Percentiles rank a stretch among this genome's conserved stretches.
phyloP scores from a whole-genome alignment of 2,888 invertebrate species.

The Mimachlamys varia region DNA sequence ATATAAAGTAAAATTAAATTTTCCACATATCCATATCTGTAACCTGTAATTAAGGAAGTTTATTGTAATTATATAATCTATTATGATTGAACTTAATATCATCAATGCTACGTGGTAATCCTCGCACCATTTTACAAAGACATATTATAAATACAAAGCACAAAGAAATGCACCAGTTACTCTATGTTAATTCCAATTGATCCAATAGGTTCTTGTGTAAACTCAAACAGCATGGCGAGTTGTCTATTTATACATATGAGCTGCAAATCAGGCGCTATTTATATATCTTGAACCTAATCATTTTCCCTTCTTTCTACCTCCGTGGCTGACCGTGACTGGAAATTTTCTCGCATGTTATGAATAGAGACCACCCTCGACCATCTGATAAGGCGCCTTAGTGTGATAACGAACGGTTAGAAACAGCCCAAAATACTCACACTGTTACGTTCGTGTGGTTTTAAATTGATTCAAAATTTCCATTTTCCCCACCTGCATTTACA shows the following conservation, averaged over 20 bases:
- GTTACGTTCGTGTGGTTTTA: background rate
- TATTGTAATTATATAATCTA: too few relatives aligned
- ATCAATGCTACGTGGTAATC: too few relatives aligned
- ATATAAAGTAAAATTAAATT: too few relatives aligned
- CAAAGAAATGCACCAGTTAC: too few relatives aligned
- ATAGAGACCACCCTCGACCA: constrained; percentile 23
- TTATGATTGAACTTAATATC: too few relatives aligned
- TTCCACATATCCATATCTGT: too few relatives aligned
- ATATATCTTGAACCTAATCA: background rate
- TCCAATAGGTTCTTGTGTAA: background rate
- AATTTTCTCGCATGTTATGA: background rate
- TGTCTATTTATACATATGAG: background rate
- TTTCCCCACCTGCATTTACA: background rate
- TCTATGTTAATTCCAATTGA: too few relatives aligned
- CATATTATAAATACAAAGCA: too few relatives aligned
- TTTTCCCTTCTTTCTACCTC: background rate
- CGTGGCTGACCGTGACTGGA: background rate
- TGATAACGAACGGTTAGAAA: background rate
- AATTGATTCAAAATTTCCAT: background rate
- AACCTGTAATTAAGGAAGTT: too few relatives aligned
- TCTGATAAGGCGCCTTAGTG: constrained; percentile 1
- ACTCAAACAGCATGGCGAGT: background rate
- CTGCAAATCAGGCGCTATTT: background rate
- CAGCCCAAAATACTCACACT: background rate
- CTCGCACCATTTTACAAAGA: too few relatives aligned